Evolutionary conservation across 2,113 vertebrate species (phyloP).

Genomic region (Stigmatopora nigra): DNA sequence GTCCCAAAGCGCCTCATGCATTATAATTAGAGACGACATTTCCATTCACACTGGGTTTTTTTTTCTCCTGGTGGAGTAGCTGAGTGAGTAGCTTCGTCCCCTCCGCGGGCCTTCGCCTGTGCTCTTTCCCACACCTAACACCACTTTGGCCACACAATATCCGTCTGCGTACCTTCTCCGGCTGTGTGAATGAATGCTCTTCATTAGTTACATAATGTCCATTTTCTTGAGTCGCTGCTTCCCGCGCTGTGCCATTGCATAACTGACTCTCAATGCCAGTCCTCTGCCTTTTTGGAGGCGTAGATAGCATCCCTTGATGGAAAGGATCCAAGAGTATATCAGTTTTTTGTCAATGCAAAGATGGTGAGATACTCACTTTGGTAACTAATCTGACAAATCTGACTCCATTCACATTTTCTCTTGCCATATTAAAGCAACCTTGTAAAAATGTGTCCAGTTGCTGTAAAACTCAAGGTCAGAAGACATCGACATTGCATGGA

Average conservation of each 20-base stretch:
- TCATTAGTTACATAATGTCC: slow-evolving; percentile 58
- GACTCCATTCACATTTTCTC: neutral
- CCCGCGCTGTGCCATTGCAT: slow-evolving; percentile 46
- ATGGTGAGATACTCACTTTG: neutral
- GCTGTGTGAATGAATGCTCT: slow-evolving; percentile 60
- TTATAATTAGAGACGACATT: slow-evolving; percentile 57
- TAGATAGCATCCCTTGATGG: slow-evolving; percentile 56
- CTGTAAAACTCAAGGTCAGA: neutral
- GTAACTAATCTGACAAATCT: neutral
- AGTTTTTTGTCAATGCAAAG: neutral
- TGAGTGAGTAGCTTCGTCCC: slow-evolving; percentile 38
- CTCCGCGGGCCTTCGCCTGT: neutral
- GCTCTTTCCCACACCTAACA: slow-evolving; percentile 10
- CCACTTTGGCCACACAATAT: slow-evolving; percentile 35
- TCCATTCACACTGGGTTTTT: slow-evolving; percentile 53
- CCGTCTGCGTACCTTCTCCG: slow-evolving; percentile 42
- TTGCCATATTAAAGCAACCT: neutral
- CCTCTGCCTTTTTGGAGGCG: slow-evolving; percentile 41
- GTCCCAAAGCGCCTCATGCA: slow-evolving; percentile 53
- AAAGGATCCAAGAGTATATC: slow-evolving; percentile 6
- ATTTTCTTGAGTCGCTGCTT: slow-evolving; percentile 55
- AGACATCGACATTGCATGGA: neutral
- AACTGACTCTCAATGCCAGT: slow-evolving; percentile 42
- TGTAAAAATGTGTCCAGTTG: neutral
- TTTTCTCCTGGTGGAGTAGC: slow-evolving; percentile 34